Percentiles rank a stretch among this genome's conserved stretches.
Evolutionary conservation across 2,888 invertebrate genomes (phyloP).

Genomic region (Caenorhabditis drosophilae): DNA sequence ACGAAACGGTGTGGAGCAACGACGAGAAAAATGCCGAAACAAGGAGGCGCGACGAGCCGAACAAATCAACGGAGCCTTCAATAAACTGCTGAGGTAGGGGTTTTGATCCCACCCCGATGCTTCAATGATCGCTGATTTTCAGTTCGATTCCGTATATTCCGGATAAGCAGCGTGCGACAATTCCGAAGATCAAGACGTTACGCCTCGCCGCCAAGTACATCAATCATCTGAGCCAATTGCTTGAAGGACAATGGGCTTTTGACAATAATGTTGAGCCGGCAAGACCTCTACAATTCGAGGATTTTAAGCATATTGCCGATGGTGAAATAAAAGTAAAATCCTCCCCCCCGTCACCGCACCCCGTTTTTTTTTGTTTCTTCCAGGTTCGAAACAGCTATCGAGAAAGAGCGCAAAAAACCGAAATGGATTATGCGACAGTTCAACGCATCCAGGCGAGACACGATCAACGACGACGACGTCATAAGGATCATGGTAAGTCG

Average conservation of each 20-base stretch:
- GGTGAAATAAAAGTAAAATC: conserved; percentile 6
- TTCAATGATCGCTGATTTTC: conserved; percentile 16
- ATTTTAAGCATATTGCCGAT: conserved; percentile 10
- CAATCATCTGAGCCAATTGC: conserved; percentile 14
- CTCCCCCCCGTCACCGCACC: too few species aligned
- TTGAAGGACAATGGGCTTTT: conserved; percentile 12
- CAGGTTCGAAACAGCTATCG: conserved; percentile 15
- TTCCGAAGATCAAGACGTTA: conserved; percentile 42
- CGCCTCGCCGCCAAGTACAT: conserved; percentile 39
- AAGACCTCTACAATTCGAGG: conserved; percentile 8
- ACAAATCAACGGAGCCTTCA: conserved; percentile 18
- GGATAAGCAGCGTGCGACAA: conserved; percentile 10
- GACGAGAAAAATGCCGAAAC: conserved; percentile 9
- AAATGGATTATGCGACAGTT: conserved; percentile 14
- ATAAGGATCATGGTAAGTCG: too few species aligned
- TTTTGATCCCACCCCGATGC: not conserved
- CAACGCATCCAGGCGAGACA: conserved; percentile 13
- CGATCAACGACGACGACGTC: too few species aligned
- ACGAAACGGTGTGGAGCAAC: not conserved
- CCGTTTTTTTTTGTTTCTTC: not conserved
- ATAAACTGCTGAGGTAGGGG: conserved; percentile 2
- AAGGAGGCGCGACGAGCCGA: conserved; percentile 20
- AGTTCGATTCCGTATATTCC: conserved; percentile 28
- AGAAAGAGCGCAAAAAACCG: conserved; percentile 11
- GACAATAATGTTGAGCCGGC: not conserved